Evolutionary conservation across 2,113 vertebrate genomes (phyloP).

Genomic region (pig (Sus scrofa)): DNA sequence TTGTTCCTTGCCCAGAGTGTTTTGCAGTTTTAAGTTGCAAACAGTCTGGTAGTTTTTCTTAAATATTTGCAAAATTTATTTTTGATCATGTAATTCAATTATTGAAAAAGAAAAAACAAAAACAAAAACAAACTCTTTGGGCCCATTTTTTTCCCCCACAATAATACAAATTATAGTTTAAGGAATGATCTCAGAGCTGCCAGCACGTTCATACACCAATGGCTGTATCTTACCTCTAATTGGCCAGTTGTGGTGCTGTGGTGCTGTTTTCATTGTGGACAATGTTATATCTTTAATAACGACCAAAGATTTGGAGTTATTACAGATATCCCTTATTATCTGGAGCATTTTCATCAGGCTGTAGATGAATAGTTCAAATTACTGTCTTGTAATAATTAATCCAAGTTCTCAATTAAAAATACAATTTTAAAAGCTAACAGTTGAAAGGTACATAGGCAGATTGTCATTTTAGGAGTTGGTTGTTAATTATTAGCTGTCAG

Average conservation of each 20-base stretch:
- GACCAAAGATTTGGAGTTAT: not conserved
- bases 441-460: not conserved
- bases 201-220: not conserved
- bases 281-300: not conserved
- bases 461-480: not conserved
- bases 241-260: not conserved
- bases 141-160: not conserved
- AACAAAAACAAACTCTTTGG: not conserved
- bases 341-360: not conserved
- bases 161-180: not conserved
- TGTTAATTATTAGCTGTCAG: not conserved
- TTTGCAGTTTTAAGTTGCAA: slow-evolving; percentile 6
- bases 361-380: not conserved
- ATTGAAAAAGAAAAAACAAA: not conserved
- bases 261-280: not conserved
- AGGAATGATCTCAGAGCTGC: not conserved
- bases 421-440: not conserved
- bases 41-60: not conserved
- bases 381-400: slow-evolving; percentile 14
- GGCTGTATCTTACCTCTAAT: not conserved
- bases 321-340: not conserved
- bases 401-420: not conserved
- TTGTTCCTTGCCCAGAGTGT: not conserved
- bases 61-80: slow-evolving; percentile 15
- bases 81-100: not conserved